Percentiles rank a stretch among this genome's conserved stretches.
Conservation (phyloP, 2,888 invertebrate species). For the Zonitis immaculata region DNA sequence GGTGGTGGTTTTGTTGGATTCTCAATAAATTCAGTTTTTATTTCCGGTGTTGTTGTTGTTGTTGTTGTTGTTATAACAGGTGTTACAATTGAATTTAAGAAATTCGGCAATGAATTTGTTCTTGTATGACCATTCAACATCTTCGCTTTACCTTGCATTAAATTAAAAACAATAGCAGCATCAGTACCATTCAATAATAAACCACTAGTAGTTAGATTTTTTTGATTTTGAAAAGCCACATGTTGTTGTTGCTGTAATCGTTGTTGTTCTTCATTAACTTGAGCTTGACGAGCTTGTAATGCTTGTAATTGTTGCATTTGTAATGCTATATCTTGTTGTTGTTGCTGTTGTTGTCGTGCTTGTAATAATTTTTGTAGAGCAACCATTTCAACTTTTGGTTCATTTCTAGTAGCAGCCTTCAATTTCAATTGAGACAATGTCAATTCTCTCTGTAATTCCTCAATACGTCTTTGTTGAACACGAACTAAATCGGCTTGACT, state of each 20-base stretch:
- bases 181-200: conserved; percentile 62
- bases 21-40: conserved; percentile 37
- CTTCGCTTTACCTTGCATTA: conserved; percentile 51
- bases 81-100: conserved; percentile 48
- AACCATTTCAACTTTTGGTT: conserved; percentile 43
- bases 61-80: conserved; percentile 34
- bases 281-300: conserved; percentile 53
- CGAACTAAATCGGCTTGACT: conserved; percentile 67
- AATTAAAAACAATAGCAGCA: conserved; percentile 52
- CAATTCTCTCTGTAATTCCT: conserved; percentile 77
- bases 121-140: conserved; percentile 52
- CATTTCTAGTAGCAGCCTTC: conserved; percentile 55
- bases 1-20: conserved; percentile 56
- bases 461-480: conserved; percentile 82
- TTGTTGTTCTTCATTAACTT: conserved; percentile 47
- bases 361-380: conserved; percentile 45
- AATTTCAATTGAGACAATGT: conserved; percentile 73
- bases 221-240: conserved; percentile 48
- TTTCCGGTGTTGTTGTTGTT: conserved; percentile 32
- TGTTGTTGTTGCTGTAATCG: conserved; percentile 52
- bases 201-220: conserved; percentile 48
- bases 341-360: conserved; percentile 50
- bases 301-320: conserved; percentile 60
- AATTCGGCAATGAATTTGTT: conserved; percentile 57
- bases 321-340: conserved; percentile 54